Percentiles rank a stretch among this genome's conserved stretches.
Evolutionary conservation across 2,113 vertebrate genomes (phyloP).

Genomic region (Toxotes jaculatrix): DNA sequence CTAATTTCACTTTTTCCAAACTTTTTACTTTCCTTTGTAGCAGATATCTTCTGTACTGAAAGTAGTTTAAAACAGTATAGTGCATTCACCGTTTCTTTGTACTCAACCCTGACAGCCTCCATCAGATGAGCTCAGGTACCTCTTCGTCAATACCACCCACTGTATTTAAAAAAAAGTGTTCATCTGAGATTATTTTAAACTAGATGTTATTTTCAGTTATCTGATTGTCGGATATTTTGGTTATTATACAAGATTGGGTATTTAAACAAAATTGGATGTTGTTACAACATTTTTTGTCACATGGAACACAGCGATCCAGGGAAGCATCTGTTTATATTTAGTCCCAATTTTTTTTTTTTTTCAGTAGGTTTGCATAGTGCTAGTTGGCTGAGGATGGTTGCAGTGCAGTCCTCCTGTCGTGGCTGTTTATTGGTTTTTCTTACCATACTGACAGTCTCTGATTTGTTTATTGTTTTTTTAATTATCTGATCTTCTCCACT

Average conservation of each 20-base stretch:
- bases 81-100: too few relatives aligned
- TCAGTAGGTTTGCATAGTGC: too few relatives aligned
- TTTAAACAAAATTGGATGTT: neutral
- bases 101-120: too few relatives aligned
- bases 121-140: too few relatives aligned
- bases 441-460: too few relatives aligned
- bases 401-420: too few relatives aligned
- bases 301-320: neutral
- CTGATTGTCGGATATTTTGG: too few relatives aligned
- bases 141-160: neutral
- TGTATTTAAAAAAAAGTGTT: neutral
- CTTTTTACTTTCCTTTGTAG: neutral
- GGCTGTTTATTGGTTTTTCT: neutral
- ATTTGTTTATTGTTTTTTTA: neutral
- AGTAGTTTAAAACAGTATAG: too few relatives aligned
- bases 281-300: neutral
- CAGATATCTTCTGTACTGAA: neutral
- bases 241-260: too few relatives aligned
- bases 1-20: neutral
- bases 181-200: neutral
- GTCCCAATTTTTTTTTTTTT: too few relatives aligned
- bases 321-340: neutral
- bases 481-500: too few relatives aligned
- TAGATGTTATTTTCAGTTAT: neutral
- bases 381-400: neutral